A percentile compares a stretch with the other conserved stretches of the same genome.
phyloP scores from a whole-genome alignment of 2,113 vertebrate species.

The Acrocephalus kingi region DNA sequence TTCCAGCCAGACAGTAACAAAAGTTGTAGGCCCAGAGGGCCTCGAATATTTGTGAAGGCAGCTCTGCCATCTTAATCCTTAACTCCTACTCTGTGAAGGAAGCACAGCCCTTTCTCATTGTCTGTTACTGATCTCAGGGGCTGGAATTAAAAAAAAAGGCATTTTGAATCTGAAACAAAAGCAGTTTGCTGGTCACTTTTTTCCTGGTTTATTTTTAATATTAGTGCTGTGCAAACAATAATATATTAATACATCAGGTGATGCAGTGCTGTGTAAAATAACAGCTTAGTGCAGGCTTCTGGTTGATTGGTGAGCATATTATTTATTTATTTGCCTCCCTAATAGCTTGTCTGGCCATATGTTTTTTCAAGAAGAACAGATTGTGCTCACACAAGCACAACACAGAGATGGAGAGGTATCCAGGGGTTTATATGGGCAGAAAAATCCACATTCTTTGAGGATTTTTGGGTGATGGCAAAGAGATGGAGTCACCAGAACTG shows the following conservation, averaged over 20 bases:
- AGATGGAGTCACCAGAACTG: background rate
- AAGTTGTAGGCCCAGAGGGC: constrained; percentile 30
- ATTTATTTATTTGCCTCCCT: background rate
- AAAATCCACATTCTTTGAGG: background rate
- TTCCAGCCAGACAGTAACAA: constrained; percentile 6
- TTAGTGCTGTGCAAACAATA: background rate
- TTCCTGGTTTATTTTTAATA: background rate
- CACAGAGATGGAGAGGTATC: rapidly evolving
- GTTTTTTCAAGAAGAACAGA: background rate
- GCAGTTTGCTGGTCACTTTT: background rate
- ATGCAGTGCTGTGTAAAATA: background rate
- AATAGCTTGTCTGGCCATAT: background rate
- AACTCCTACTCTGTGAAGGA: background rate
- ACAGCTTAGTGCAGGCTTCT: background rate
- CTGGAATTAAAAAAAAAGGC: background rate
- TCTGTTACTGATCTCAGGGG: background rate
- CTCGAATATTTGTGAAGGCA: background rate
- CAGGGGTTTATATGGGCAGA: background rate
- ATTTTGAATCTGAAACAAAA: background rate
- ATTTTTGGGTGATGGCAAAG: background rate
- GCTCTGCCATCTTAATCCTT: constrained; percentile 12
- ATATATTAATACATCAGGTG: background rate
- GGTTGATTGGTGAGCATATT: background rate
- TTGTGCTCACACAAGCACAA: background rate
- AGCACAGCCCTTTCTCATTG: background rate